Evolutionary conservation across 2,113 vertebrate species (phyloP), one percentile per base, ranked within the genome.

Genomic region (Cairina moschata): DNA sequence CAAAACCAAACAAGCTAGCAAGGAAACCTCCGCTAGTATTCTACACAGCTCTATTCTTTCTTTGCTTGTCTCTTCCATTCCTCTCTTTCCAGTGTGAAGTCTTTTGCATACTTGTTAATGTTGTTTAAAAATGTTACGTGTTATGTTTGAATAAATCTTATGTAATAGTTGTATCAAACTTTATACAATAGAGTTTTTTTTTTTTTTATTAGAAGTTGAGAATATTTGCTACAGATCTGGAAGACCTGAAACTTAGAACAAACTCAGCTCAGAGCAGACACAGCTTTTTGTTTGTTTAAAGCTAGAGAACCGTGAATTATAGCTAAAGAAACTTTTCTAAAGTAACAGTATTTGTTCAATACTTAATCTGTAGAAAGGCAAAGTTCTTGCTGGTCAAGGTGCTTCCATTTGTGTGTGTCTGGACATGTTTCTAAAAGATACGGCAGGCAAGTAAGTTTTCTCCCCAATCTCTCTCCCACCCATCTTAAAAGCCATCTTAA

Each of bases 391-490:
- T 2, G 0, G 34, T n/a, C 6, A 26, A 50, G 23, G 26, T 46
- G 48, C 16, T 50, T 29, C 78, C 8, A n/a, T 50, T 12, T 29
- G 36, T 54, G 21, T 34, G 29, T 29, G 23, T 76, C 71, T 31
- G 18, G 46, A 17, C 11, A 26, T 22, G 11, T 60, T 40, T 68
- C 54, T 32, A 55, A 67, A 21, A 48, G 25, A 17, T 8, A 34
- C 55, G 31, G 17, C 14, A 72, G 28, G 13, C 18, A 59, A 46
- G 50, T 18, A 13, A 8, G 9, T 31, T 67, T 42, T 36, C 17
- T 85, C 3, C 9, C 7, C 6, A 5, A 22, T n/a, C 9, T 59
- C 8, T 59, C 20, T 14, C 31, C 17, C 67, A 12, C 0, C 1
- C 5, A 40, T 32, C 60, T 40, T 46, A 46, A 28, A 66, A 55